phyloP scores from a whole-genome alignment of 2,797 vertebrate genomes.

The Diplodus puntazzo region DNA sequence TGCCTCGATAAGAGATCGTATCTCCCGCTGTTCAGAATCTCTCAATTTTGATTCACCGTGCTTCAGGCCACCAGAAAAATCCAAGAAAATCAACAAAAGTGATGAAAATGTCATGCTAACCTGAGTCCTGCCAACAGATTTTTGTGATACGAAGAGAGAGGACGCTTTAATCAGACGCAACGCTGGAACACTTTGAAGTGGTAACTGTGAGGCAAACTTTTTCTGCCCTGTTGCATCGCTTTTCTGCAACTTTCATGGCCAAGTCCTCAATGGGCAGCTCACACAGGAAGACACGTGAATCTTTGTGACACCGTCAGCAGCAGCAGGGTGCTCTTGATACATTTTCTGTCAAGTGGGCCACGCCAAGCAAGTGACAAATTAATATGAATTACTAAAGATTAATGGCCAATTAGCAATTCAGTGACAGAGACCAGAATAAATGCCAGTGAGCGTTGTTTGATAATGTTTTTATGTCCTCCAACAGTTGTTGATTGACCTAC shows the following conservation, averaged over 20 bases:
- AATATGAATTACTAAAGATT: background rate
- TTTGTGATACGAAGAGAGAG: constrained; percentile 1
- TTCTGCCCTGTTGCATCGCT: background rate
- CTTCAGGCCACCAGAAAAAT: constrained; percentile 18
- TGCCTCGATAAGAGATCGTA: constrained; percentile 17
- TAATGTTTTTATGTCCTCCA: constrained; percentile 4
- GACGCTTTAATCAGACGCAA: constrained; percentile 23
- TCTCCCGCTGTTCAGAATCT: constrained; percentile 23
- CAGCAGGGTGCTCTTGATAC: background rate
- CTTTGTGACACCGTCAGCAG: background rate
- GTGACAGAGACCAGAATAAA: background rate
- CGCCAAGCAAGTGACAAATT: background rate
- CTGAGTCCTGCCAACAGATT: constrained; percentile 35
- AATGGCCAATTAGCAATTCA: background rate
- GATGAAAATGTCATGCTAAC: constrained; percentile 62
- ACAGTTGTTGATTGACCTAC: background rate
- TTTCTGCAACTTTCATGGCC: constrained; percentile 16
- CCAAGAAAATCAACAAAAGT: constrained; percentile 33
- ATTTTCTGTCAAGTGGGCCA: background rate
- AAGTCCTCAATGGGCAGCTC: constrained; percentile 1
- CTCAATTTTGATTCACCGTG: constrained; percentile 36
- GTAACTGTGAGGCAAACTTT: constrained; percentile 24
- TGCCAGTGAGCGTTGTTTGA: background rate
- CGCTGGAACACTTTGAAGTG: constrained; percentile 3
- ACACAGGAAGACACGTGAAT: background rate